phyloP scores from a whole-genome alignment of 2,113 vertebrate genomes.

The Jaculus jaculus region DNA sequence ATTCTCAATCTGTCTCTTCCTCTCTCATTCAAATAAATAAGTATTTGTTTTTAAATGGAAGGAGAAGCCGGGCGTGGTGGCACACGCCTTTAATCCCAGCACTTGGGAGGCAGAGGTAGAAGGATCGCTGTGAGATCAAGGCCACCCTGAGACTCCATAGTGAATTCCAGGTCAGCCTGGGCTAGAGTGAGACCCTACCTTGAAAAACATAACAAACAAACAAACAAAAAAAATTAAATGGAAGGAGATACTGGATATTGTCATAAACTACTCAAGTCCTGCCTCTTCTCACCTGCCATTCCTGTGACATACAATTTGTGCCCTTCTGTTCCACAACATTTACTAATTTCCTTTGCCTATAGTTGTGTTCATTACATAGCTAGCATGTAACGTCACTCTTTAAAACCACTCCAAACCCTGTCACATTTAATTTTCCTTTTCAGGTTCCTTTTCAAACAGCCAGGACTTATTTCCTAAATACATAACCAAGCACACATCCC shows the following conservation, averaged over 20 bases:
- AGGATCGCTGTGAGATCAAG: no score
- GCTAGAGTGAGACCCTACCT: no score
- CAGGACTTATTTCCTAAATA: constrained; percentile 20
- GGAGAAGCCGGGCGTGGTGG: no score
- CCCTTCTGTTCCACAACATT: neutral
- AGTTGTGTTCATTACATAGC: neutral
- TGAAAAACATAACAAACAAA: no score
- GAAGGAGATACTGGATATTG: neutral
- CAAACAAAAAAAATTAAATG: no score
- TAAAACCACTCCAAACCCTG: constrained; percentile 3
- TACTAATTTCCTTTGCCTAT: neutral
- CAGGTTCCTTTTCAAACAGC: constrained; percentile 7
- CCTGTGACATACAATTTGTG: neutral
- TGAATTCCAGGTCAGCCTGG: no score
- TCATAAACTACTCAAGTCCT: neutral
- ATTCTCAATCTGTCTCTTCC: no score
- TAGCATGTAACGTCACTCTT: constrained; percentile 32
- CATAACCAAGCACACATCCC: neutral
- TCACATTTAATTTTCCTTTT: constrained; percentile 31
- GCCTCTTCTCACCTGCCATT: neutral
- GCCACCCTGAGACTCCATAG: no score
- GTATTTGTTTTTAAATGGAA: neutral
- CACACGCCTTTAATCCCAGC: no score
- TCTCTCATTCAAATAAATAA: no score
- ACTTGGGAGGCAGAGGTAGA: no score